These are phyloP conservation scores for Rotaria macrura DNA, from an alignment of 2,888 invertebrate species.

Conservation along the genomic window DNA sequence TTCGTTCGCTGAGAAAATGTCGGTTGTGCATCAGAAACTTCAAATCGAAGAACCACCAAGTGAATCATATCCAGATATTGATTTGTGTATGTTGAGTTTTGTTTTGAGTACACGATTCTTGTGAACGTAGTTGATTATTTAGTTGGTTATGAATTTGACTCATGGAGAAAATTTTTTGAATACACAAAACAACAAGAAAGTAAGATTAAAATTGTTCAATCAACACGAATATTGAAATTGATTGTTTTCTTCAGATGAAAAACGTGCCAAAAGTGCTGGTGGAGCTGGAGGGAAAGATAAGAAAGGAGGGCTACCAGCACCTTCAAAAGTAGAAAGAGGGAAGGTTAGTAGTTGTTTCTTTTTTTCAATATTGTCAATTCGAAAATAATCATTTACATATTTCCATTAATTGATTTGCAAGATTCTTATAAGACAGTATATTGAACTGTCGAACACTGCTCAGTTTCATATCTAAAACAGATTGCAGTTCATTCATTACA, in stretches of 20 bases:
- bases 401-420: no score
- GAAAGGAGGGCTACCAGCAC: not conserved
- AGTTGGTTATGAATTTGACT: not conserved
- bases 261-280: not conserved
- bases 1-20: conserved; percentile 7
- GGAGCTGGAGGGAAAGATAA: not conserved
- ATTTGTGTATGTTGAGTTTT: not conserved
- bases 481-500: no score
- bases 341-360: not conserved
- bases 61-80: not conserved
- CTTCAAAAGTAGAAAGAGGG: not conserved
- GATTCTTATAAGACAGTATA: no score
- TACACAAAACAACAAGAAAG: not conserved
- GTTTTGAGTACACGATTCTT: not conserved
- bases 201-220: not conserved
- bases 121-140: no score
- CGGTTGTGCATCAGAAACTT: not conserved
- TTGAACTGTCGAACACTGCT: no score
- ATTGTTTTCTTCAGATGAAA: not conserved
- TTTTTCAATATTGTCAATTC: no score
- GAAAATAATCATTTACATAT: no score
- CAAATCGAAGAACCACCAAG: not conserved
- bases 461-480: no score
- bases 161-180: not conserved
- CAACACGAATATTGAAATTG: no score